phyloP scores from a whole-genome alignment of 2,888 invertebrate genomes.

The Colletes collaris region DNA sequence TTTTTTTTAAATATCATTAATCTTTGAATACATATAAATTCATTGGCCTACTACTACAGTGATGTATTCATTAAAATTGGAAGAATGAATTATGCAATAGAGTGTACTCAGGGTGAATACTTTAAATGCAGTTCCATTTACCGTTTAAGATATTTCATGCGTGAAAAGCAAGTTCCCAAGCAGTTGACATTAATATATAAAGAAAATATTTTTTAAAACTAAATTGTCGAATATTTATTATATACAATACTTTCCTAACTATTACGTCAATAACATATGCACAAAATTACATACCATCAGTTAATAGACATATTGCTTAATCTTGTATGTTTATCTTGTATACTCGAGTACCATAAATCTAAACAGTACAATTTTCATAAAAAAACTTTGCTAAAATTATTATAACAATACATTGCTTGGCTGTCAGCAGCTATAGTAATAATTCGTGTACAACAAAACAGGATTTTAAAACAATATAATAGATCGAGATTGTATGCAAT shows the following conservation, averaged over 20 bases:
- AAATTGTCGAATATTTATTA: slow-evolving; percentile 24
- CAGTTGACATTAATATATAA: slow-evolving; percentile 19
- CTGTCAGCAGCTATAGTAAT: not conserved
- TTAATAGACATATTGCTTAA: slow-evolving; percentile 20
- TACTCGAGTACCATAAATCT: slow-evolving; percentile 9
- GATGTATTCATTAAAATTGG: slow-evolving; percentile 20
- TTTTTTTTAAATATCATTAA: slow-evolving; percentile 18
- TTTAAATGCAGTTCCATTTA: slow-evolving; percentile 43
- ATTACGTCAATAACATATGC: slow-evolving; percentile 16
- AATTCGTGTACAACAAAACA: slow-evolving; percentile 22
- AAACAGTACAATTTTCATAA: slow-evolving; percentile 1
- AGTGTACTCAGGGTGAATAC: slow-evolving; percentile 59
- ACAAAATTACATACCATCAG: slow-evolving; percentile 33
- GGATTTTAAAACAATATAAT: slow-evolving; percentile 27
- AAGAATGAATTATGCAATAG: slow-evolving; percentile 33
- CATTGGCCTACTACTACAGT: slow-evolving; percentile 57
- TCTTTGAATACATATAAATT: slow-evolving; percentile 13
- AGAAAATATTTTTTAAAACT: slow-evolving; percentile 46
- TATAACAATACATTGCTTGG: not conserved
- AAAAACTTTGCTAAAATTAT: not conserved
- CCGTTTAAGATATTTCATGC: slow-evolving; percentile 41
- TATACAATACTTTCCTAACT: slow-evolving; percentile 22
- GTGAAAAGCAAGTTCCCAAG: slow-evolving; percentile 28
- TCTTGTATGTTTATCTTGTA: slow-evolving; percentile 27
- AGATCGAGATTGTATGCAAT: slow-evolving; percentile 4